Evolutionary conservation across 1,140 invertebrate species (phyloP).

Genomic region (fruit fly (Drosophila melanogaster)): Release_6_plus_ISO1_MT NT_037436.4:8004001-8004500

Average conservation of each 20-base stretch:
- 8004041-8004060: constrained; percentile 47
- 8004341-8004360: constrained; percentile 46
- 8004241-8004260: not conserved
- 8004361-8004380: constrained; percentile 62
- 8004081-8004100: constrained; percentile 49
- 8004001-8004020: constrained; percentile 35
- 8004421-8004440: too few relatives aligned
- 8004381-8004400: constrained; percentile 31
- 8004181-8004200: constrained; percentile 24
- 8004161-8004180: not conserved
- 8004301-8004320: constrained; percentile 38
- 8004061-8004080: constrained; percentile 65
- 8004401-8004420: not conserved
- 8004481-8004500: constrained; percentile 26
- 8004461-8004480: constrained; percentile 47
- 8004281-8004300: not conserved
- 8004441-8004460: constrained; percentile 51
- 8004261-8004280: constrained; percentile 61
- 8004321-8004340: constrained; percentile 45
- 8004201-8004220: constrained; percentile 26
- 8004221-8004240: not conserved
- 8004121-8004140: constrained; percentile 10
- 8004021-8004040: constrained; percentile 58
- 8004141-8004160: constrained; percentile 6
- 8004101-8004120: constrained; percentile 52